Percentiles rank a stretch among this genome's conserved stretches.
Evolutionary conservation across 2,888 invertebrate genomes (phyloP).

Genomic region (Eristalinus aeneus): DNA sequence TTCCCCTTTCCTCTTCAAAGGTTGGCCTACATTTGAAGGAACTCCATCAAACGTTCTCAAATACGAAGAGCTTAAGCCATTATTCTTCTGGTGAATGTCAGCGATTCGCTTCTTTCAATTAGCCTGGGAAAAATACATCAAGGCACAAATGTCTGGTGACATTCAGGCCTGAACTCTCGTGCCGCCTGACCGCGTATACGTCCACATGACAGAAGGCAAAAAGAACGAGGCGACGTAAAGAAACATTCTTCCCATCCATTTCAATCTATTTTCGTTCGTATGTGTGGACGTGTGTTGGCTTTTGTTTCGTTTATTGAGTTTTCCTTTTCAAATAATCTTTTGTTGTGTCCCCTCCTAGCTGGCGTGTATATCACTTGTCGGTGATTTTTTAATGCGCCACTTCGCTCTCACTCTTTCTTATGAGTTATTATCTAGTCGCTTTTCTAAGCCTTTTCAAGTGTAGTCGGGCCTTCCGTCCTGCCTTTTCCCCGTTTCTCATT

Average conservation of each 20-base stretch:
- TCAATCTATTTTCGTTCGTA: neutral
- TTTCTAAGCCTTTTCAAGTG: conserved; percentile 31
- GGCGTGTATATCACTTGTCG: conserved; percentile 43
- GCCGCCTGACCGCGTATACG: neutral
- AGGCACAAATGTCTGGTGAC: conserved; percentile 40
- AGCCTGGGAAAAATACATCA: conserved; percentile 10
- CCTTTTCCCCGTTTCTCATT: conserved; percentile 25
- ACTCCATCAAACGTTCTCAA: conserved; percentile 1
- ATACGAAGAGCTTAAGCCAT: neutral
- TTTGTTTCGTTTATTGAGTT: conserved; percentile 33
- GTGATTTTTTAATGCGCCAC: conserved; percentile 42
- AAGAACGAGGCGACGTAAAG: neutral
- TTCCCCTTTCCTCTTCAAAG: neutral
- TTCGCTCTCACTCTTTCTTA: neutral
- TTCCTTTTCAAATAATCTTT: conserved; percentile 42
- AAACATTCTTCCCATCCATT: neutral
- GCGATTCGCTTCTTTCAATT: neutral
- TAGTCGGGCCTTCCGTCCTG: neutral
- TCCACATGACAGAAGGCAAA: neutral
- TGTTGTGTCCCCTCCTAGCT: conserved; percentile 8
- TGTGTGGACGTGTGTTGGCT: neutral
- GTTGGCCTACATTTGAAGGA: neutral
- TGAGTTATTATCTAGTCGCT: conserved; percentile 39
- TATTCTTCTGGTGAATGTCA: conserved; percentile 5
- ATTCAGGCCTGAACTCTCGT: conserved; percentile 36